Conservation (phyloP, 2,113 vertebrate species). For the Aleadryas rufinucha region DNA sequence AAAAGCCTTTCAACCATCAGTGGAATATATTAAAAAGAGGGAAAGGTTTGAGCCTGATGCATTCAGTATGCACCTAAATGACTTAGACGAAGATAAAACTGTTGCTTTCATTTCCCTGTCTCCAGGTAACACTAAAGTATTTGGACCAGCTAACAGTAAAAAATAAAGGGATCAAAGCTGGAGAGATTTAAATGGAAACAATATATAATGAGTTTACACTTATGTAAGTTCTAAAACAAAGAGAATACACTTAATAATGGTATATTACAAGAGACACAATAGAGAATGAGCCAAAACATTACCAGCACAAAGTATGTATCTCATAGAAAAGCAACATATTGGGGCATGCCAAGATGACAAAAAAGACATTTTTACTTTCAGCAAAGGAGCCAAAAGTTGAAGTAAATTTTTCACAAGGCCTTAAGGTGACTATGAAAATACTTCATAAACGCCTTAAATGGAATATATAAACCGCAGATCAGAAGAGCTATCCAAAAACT, state of each 20-base stretch:
- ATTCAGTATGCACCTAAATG: background rate
- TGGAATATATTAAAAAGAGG: background rate
- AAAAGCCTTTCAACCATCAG: background rate
- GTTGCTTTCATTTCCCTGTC: background rate
- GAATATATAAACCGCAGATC: background rate
- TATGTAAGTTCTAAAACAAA: background rate
- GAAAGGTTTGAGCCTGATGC: background rate
- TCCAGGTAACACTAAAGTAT: background rate
- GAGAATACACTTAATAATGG: background rate
- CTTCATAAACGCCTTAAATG: background rate
- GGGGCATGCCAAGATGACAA: background rate
- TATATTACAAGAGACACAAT: background rate
- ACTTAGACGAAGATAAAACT: background rate
- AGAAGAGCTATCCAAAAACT: background rate
- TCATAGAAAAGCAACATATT: background rate
- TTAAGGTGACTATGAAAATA: background rate
- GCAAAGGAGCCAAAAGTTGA: background rate
- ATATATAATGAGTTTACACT: background rate
- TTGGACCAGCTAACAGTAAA: background rate
- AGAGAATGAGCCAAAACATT: background rate
- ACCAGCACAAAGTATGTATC: background rate
- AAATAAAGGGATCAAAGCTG: background rate
- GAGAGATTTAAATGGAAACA: background rate
- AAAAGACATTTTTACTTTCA: background rate
- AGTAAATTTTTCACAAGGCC: background rate